Base-by-base conservation (phyloP, 2,113 vertebrate genomes). In the Morphnarchus princeps region DNA sequence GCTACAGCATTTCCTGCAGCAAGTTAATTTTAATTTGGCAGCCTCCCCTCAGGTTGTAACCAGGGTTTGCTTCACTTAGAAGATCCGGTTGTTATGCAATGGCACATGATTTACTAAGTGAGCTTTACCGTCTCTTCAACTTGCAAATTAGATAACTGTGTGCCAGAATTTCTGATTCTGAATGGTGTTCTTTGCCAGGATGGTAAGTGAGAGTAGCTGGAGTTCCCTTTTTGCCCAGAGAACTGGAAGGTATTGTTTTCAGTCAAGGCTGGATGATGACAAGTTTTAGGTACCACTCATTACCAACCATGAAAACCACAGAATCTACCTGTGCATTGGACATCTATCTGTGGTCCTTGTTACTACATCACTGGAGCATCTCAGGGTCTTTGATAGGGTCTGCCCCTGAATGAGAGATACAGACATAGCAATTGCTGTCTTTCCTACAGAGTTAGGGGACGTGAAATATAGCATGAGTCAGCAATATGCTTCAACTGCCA, bases 401-500 rank as follows among this genome's bases (percentile, higher is more conserved):
- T 54, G 31, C 29, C 29, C 61, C 28, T 4, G 29, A 71, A 58
- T 15, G 21, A 55, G 26, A 43, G 16, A 32, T 22, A 31, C 12
- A 70, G 32, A 24, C 3, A 0, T 16, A 6, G 28, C 18, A 65
- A 28, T 32, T 49, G 9, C 31, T 5, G 1, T 13, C 16, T 50
- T 79, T 79, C 36, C 0, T 1, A 8, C 36, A 40, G 28, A 52
- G 32, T 52, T 25, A 40, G 13, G 16, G 42, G 32, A 42, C 0
- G 2, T 67, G 47, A 77, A 32, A 16, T 5, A 15, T 0, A 65
- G 26, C 40, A 52, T 0, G 0, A 86, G 28, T n/a, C 21, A 17
- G 34, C 16, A 62, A 55, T 11, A 50, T 4, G 24, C 18, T 69
- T 57, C 29, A 9, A 7, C 20, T 3, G 4, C 3, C 43, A 24